Conservation (phyloP, 1,140 invertebrate genomes). For the Carcinoscorpius rotundicauda region DNA sequence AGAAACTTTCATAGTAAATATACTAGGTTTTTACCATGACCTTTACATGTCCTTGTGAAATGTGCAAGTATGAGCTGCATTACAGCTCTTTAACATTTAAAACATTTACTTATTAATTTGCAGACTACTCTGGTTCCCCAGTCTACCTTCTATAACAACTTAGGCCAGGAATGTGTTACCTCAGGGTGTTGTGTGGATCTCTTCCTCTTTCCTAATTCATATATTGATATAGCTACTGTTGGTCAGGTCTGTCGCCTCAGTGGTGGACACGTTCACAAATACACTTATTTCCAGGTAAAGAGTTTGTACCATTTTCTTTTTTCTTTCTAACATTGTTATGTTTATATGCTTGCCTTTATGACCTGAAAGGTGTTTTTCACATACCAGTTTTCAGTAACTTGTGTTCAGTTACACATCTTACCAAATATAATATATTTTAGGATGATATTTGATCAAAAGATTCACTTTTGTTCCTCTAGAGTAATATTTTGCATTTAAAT, state of each 20-base stretch:
- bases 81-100: background rate
- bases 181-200: constrained; percentile 25
- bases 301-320: background rate
- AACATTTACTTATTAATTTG: constrained; percentile 4
- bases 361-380: background rate
- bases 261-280: constrained; percentile 24
- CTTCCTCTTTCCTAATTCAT: constrained; percentile 26
- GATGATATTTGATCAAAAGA: too few species aligned
- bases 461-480: too few species aligned
- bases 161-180: constrained; percentile 24
- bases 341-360: constrained; percentile 14
- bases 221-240: constrained; percentile 24
- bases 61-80: too few species aligned
- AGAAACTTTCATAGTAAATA: too few species aligned
- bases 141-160: constrained; percentile 21
- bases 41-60: too few species aligned
- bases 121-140: constrained; percentile 35
- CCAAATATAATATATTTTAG: too few species aligned
- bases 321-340: constrained; percentile 4
- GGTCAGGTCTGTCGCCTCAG: constrained; percentile 24
- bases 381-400: too few species aligned
- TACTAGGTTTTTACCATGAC: too few species aligned
- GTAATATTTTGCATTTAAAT: too few species aligned
- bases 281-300: constrained; percentile 20
- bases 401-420: too few species aligned